phyloP scores from a whole-genome alignment of 53 echinoderm and acorn worm genomes.

The Arbacia lixula region DNA sequence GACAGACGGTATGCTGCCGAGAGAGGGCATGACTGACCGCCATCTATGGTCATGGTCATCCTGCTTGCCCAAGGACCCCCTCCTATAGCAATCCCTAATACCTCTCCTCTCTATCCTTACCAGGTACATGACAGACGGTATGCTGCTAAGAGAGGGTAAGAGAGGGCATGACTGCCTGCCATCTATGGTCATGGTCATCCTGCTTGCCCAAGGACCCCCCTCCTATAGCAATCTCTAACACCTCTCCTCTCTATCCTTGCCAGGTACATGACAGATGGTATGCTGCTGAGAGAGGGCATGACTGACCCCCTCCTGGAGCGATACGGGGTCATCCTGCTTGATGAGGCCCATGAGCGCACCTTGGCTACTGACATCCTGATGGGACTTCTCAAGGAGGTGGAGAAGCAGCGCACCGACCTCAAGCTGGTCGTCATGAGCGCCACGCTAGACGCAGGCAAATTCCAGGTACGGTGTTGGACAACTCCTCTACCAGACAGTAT shows the following conservation, averaged over 20 bases:
- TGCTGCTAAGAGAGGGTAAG: slow-evolving; percentile 95
- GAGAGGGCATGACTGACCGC: slow-evolving; percentile 95
- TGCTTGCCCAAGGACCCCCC: too few species aligned
- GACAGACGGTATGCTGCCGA: slow-evolving; percentile 96
- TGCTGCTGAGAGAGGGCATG: slow-evolving; percentile 97
- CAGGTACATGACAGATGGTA: slow-evolving; percentile 99
- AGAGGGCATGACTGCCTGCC: slow-evolving; percentile 95
- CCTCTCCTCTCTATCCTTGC: too few species aligned
- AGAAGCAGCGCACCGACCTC: slow-evolving; percentile 85
- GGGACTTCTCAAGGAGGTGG: slow-evolving; percentile 98
- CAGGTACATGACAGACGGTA: slow-evolving; percentile 99
- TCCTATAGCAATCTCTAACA: too few species aligned
- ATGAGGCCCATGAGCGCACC: slow-evolving; percentile 98
- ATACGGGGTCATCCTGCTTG: slow-evolving; percentile 95
- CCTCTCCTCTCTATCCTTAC: too few species aligned
- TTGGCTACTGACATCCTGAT: slow-evolving; percentile 97
- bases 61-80: too few species aligned
- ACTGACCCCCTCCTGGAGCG: slow-evolving; percentile 94
- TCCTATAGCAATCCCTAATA: too few species aligned
- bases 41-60: slow-evolving; percentile 84
- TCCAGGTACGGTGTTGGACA: slow-evolving; percentile 95
- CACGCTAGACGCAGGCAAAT: slow-evolving; percentile 98
- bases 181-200: slow-evolving; percentile 82
- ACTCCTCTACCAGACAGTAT: too few species aligned
- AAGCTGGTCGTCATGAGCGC: slow-evolving; percentile 99